phyloP scores from a whole-genome alignment of 1,140 invertebrate species.

The Lerema accius region DNA sequence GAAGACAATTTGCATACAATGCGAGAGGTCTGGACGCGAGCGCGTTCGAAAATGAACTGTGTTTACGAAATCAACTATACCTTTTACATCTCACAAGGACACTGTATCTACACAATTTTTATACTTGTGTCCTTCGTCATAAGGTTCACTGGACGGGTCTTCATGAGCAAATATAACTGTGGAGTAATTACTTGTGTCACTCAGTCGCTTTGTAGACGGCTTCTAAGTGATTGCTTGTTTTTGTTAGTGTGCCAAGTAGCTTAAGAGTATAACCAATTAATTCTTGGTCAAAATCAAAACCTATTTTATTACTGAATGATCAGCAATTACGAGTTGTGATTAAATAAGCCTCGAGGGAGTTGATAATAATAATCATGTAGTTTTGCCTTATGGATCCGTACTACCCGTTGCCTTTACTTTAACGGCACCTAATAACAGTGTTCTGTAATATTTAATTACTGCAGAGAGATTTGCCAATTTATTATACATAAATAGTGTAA shows the following conservation, averaged over 20 bases:
- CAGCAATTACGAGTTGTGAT: background rate
- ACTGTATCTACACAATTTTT: constrained; percentile 11
- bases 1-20: constrained; percentile 74
- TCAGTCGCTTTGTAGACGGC: constrained; percentile 30
- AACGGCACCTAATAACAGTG: background rate
- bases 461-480: background rate
- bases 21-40: constrained; percentile 52
- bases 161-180: constrained; percentile 5
- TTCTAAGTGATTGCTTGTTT: constrained; percentile 32
- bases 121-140: constrained; percentile 12
- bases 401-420: background rate
- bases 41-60: constrained; percentile 54
- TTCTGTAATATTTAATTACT: background rate
- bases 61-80: constrained; percentile 38
- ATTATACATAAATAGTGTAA: background rate
- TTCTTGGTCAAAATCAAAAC: constrained; percentile 19
- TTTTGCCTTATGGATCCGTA: background rate
- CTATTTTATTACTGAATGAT: constrained; percentile 13
- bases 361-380: background rate
- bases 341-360: background rate
- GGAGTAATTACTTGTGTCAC: constrained; percentile 30
- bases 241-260: constrained; percentile 32
- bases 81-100: constrained; percentile 25
- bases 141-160: constrained; percentile 1
- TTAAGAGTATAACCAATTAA: constrained; percentile 21